Evolutionary conservation across 2,888 invertebrate genomes (phyloP), one percentile per base, ranked within the genome.

Genomic region (Cryptocheilus praepositus): DNA sequence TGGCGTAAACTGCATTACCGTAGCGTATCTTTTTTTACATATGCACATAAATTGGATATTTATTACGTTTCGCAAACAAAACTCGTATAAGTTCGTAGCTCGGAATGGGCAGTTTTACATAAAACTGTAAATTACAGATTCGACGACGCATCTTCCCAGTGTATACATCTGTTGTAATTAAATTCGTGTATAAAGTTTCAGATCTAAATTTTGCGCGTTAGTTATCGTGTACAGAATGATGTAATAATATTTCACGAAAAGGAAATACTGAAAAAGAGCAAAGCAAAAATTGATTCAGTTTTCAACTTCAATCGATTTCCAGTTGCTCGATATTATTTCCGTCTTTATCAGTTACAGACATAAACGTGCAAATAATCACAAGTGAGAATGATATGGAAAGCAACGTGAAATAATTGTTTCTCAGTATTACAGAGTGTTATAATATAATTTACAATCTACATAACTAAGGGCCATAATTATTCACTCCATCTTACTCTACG

Each of bases 151-250:
- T 65, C 57, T 63, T 57, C 67, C 73, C 70, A 70, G 72, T 74
- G 74, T 72, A 74, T 65, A 71, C 68, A 66, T 19, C 19, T 22
- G 56, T 36, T 74, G 68, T 74, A 74, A 74, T 71, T 66, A 58
- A 18, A 70, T 71, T 53, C 56, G 70, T 77, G 74, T 76, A 77
- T 75, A 79, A 78, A 77, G 68, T 68, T 71, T 73, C 71, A 45
- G 56, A 67, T 66, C 60, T 65, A 63, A 75, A 69, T 75, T 69
- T 61, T 45, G 53, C 64, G 54, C 57, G 61, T 56, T 72, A 76
- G 76, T 81, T 70, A 79, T 65, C 76, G 75, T 84, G 83, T 84
- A 82, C 64, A 83, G 81, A 82, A 67, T 73, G n/a, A n/a, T n/a
- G n/a, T n/a, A n/a, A n/a, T 77, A 71, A 67, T 58, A 45, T 21